phyloP scores from a whole-genome alignment of 2,888 invertebrate species.

The Lasioglossum villosulum region DNA sequence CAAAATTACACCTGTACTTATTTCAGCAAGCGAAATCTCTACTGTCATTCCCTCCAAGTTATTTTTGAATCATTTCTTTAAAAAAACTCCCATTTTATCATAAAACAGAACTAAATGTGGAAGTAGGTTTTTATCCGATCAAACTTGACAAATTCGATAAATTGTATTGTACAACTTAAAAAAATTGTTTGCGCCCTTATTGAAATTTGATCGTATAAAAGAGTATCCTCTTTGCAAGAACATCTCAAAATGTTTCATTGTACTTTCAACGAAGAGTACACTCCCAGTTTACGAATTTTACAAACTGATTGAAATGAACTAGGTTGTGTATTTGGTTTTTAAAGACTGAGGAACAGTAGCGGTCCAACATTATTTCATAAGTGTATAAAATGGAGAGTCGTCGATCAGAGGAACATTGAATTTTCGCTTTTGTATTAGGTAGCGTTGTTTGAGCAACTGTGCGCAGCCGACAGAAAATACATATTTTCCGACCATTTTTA shows the following conservation, averaged over 20 bases:
- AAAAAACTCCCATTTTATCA: too few relatives aligned
- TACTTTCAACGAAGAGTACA: background rate
- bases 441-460: background rate
- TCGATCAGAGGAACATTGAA: background rate
- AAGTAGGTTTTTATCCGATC: too few relatives aligned
- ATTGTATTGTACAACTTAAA: background rate
- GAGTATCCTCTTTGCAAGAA: background rate
- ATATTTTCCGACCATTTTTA: constrained; percentile 37
- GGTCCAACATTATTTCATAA: background rate
- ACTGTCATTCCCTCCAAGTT: background rate
- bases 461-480: background rate
- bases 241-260: too few relatives aligned
- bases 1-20: background rate
- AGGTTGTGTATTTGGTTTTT: background rate
- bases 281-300: background rate
- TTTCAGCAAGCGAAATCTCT: background rate
- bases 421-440: background rate
- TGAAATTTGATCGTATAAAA: background rate
- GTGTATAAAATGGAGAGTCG: background rate
- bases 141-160: background rate
- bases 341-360: background rate
- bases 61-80: too few relatives aligned
- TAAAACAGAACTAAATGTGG: too few relatives aligned
- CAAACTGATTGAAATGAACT: background rate
- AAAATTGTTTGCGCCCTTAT: background rate